Base-by-base conservation (phyloP, 2,888 invertebrate genomes). In the Dione vanillae region DNA sequence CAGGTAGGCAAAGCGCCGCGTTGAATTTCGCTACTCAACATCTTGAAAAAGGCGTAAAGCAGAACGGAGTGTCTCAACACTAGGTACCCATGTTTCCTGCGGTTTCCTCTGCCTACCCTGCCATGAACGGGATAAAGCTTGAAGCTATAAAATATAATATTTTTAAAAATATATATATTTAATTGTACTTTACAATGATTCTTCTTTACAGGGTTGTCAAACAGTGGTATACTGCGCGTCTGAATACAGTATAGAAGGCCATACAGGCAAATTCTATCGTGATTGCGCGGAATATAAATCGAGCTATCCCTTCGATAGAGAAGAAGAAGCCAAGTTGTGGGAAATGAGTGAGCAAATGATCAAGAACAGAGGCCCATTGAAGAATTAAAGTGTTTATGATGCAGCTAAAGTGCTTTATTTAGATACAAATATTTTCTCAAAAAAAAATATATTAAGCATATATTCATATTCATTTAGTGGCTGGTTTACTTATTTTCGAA, bases 191-290 rank as follows among this genome's bases (percentile, higher is more conserved):
- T 7, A 47, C 47, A 47, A 16, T 47, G 5, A 19, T 67, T 16
- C 12, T 40, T 65, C 12, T 43, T 91, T 92, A 52, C 88, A 97
- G 96, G 97, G 97, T 54, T 95, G 96, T 0, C 96, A 97, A 87
- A 97, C 97, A 1, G 94, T 96, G 27, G 88, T 97, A 12, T 96
- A 96, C 85, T 97, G 97, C 83, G 96, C 97, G 0, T 95, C 96
- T 0, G 96, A 96, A 73, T 87, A 89, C 81, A 84, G 80, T 72
- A 82, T 93, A 69, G 93, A 93, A 68, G 94, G 95, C 0, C 95
- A 95, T 79, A 95, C 95, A 19, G 97, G 98, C 11, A 93, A 94
- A 75, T 94, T 97, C 80, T 98, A 97, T 85, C 94, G 96, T 58
- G 96, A 97, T 84, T 97, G 97, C 80, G 91, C 90, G 35, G 94